Base-by-base conservation (phyloP, 2,113 vertebrate genomes). In the Seriola quinqueradiata region DNA sequence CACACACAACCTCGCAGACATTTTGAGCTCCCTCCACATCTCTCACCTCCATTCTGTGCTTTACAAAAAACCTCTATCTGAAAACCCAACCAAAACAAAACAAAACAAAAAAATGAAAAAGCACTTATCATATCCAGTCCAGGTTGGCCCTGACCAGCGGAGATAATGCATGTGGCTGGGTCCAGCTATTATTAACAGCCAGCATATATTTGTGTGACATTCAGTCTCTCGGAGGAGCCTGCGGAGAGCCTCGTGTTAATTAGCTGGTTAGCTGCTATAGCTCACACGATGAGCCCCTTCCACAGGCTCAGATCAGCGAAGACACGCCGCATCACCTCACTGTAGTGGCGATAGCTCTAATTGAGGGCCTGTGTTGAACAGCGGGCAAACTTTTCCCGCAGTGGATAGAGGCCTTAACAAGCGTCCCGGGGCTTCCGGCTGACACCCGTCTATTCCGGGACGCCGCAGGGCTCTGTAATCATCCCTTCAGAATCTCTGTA, bases 401-500 rank as follows among this genome's bases (percentile, higher is more conserved):
- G 17, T 1, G 1, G 25, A 64, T 34, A 16, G 14, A 40, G 38
- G 71, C 70, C 75, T 75, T 86, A 79, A 87, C 87, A 82, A 87
- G 87, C 25, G 23, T 60, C 77, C 40, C 1, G 34, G 34, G 66
- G 79, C 85, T 72, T 75, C 71, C 55, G 23, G 72, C 78, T 87
- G 85, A 91, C 82, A 86, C 75, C 38, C 57, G 8, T 71, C 88
- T 91, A 88, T 89, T 88, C 81, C 0, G 19, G 70, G 80, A 81
- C 11, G 55, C 83, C 25, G 69, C 64, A 21, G 54, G 75, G 79
- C 74, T 84, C 66, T 81, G 81, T 66, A 82, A 88, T 88, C 89
- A 72, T 79, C 75, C 0, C 66, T 48, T 8, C 76, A 79, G 84
- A 48, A 48, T 42, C 36, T 79, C 34, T 19, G 65, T 2, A 70